Conservation (phyloP, 2,888 invertebrate genomes). For the Bembecia ichneumoniformis region DNA sequence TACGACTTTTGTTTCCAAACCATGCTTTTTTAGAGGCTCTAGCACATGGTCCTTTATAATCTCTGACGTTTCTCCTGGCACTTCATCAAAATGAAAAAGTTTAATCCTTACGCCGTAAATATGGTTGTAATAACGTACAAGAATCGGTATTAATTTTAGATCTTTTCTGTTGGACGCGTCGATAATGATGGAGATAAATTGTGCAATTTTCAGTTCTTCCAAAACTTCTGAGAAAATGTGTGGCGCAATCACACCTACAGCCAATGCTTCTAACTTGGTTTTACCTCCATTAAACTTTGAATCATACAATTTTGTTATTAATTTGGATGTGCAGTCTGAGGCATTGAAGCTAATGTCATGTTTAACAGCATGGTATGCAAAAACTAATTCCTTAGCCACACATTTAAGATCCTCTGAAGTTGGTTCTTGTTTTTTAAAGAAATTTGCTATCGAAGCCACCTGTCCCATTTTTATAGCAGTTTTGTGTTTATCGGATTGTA, state of each 20-base stretch:
- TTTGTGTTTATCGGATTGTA: not conserved
- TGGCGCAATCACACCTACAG: not conserved
- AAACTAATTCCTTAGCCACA: not conserved
- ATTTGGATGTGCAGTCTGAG: not conserved
- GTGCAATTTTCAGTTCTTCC: not conserved
- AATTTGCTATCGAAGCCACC: not conserved
- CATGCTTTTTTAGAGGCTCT: not conserved
- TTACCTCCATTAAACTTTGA: not conserved
- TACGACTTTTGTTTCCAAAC: not conserved
- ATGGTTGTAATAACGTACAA: not conserved
- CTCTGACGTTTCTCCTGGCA: not conserved
- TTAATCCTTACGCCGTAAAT: not conserved
- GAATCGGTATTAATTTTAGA: not conserved
- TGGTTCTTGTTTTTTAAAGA: not conserved
- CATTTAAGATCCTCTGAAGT: not conserved
- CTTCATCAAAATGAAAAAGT: not conserved
- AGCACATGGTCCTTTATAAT: not conserved
- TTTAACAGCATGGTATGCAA: slow-evolving; percentile 1
- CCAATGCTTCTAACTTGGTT: not conserved
- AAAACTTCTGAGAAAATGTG: not conserved
- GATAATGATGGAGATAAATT: not conserved
- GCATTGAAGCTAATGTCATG: not conserved
- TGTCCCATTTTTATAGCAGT: not conserved
- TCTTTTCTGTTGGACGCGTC: not conserved
- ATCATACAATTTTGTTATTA: not conserved